A percentile compares a stretch with the other conserved stretches of the same genome.
These are phyloP conservation scores for Brachionus koreanus DNA, from an alignment of 1,140 invertebrate genomes.

Conservation along the genomic window DNA sequence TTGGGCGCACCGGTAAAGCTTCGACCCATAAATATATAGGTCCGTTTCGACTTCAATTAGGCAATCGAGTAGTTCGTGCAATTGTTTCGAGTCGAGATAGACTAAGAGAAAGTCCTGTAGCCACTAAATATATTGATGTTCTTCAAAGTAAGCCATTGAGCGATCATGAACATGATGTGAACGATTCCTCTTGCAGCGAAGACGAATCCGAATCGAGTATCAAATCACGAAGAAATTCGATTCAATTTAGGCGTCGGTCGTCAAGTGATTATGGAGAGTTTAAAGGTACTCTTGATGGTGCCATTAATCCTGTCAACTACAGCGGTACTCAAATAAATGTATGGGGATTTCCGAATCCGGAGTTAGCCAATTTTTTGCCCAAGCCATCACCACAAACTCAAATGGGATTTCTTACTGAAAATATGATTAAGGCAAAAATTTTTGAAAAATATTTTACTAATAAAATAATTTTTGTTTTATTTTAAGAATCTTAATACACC, in stretches of 20 bases:
- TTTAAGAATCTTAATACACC: constrained; percentile 41
- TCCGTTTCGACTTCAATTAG: constrained; percentile 56
- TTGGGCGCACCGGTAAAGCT: constrained; percentile 52
- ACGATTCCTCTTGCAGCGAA: constrained; percentile 32
- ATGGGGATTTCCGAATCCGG: constrained; percentile 52
- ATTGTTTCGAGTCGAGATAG: constrained; percentile 51
- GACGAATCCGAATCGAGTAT: constrained; percentile 9
- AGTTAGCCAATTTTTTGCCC: background rate
- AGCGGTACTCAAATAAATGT: constrained; percentile 59
- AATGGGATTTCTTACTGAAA: constrained; percentile 54
- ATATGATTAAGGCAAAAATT: constrained; percentile 53
- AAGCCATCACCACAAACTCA: constrained; percentile 48
- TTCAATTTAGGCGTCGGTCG: background rate
- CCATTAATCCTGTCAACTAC: constrained; percentile 57
- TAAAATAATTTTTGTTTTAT: background rate
- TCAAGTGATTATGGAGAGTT: background rate
- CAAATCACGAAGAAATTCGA: background rate
- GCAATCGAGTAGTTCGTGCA: constrained; percentile 55
- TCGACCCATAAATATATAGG: constrained; percentile 57
- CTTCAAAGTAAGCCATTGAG: background rate
- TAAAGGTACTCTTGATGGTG: constrained; percentile 49
- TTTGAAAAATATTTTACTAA: background rate
- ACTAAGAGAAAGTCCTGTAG: constrained; percentile 56
- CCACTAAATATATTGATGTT: constrained; percentile 56
- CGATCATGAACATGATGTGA: constrained; percentile 24